Base-by-base conservation (phyloP, 2,888 invertebrate genomes). In the Agrilus biguttatus region DNA sequence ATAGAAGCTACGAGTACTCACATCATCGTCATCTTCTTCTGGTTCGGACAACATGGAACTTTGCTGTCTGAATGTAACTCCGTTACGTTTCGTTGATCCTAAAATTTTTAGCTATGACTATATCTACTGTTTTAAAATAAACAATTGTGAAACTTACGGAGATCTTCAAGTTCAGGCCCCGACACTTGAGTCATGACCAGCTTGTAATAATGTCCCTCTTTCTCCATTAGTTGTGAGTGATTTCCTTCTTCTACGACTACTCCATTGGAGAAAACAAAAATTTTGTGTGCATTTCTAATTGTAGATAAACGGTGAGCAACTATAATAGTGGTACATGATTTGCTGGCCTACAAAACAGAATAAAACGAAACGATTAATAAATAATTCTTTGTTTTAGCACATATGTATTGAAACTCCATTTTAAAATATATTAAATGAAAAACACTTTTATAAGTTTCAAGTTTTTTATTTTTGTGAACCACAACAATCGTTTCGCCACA, bases 271-370 rank as follows among this genome's bases (percentile, higher is more conserved):
- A 87, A 72, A 0, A 83, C 84, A 46, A 83, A 73, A 52, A 86
- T 85, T 50, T 76, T 70, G 57, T 83, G 79, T 0, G 83, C 85
- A 47, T 76, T 74, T 42, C 80, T 68, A 43, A 86, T 83, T 0
- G 85, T 85, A 0, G 83, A 76, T 19, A 86, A 66, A 42, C 85
- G 72, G 61, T 87, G 86, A 0, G 86, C 86, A 8, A 87, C 80
- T 19, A 86, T 81, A 10, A 87, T 72, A 1, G 86, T 86, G 1
- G 86, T 87, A 40, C 85, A 72, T 39, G 82, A 82, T 67, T 77
- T 67, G 55, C 80, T 77, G 2, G 79, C 81, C 78, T 80, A 14
- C 55, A 57, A 51, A 19, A 28, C 36, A 33, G 5, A 42, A 14
- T 37, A 17, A 17, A 17, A 17, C 17, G 17, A 3, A 17, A 17